Evolutionary conservation across 2,113 vertebrate species (phyloP).

Genomic region (Rostratula benghalensis): DNA sequence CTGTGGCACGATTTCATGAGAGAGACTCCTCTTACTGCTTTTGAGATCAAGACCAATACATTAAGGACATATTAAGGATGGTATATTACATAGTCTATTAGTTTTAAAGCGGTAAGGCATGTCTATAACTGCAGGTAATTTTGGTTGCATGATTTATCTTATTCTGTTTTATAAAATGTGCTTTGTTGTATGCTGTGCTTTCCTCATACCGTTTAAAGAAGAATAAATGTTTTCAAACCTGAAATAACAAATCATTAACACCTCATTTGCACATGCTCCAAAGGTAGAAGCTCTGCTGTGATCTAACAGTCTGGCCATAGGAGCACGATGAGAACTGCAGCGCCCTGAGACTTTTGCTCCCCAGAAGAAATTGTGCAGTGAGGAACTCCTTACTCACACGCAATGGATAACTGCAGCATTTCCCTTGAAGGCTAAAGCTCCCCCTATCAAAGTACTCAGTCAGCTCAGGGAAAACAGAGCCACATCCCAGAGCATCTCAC

Average conservation of each 20-base stretch:
- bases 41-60: slow-evolving; percentile 11
- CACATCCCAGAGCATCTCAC: neutral
- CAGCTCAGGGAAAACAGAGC: neutral
- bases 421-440: neutral
- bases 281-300: neutral
- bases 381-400: neutral
- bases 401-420: neutral
- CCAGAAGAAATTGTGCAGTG: neutral
- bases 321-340: neutral
- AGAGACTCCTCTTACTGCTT: neutral
- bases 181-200: neutral
- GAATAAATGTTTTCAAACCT: neutral
- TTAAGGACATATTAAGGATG: neutral
- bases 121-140: neutral
- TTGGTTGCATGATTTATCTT: neutral
- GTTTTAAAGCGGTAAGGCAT: slow-evolving; percentile 26
- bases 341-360: neutral
- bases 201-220: neutral
- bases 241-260: neutral
- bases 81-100: neutral
- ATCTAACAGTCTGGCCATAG: neutral
- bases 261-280: neutral
- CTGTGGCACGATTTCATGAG: neutral
- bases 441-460: neutral
- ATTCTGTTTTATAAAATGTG: neutral